Conservation (phyloP, 2,797 vertebrate genomes). For the Mus spretus region DNA sequence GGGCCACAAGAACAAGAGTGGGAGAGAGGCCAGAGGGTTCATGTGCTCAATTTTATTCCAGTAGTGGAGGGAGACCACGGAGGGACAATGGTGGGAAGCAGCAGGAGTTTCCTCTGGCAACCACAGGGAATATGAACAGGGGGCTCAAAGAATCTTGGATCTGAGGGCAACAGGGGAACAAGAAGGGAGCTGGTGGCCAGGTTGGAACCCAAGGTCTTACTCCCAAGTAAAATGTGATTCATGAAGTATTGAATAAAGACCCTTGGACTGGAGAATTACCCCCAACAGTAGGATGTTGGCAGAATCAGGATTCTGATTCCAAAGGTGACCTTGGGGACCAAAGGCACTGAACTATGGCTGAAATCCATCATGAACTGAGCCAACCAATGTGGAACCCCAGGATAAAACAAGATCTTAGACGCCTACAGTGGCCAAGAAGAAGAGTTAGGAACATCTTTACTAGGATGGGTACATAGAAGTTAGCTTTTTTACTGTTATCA, state of each 20-base stretch:
- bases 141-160: background rate
- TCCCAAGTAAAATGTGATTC: background rate
- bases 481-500: background rate
- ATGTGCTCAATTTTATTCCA: background rate
- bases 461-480: background rate
- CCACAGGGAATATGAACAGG: background rate
- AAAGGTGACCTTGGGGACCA: background rate
- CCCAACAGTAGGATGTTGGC: background rate
- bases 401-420: background rate
- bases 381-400: background rate
- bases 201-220: background rate
- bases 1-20: background rate
- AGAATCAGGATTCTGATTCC: conserved; percentile 18
- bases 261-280: background rate
- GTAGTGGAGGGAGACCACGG: background rate
- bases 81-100: background rate
- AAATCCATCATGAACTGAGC: background rate
- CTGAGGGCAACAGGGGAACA: background rate
- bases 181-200: background rate
- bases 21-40: background rate
- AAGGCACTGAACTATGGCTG: background rate
- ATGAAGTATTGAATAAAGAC: background rate
- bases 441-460: background rate
- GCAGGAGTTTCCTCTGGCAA: background rate
- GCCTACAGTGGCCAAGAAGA: background rate